Conservation (phyloP, 2,888 invertebrate genomes). For the Cybosia mesomella region DNA sequence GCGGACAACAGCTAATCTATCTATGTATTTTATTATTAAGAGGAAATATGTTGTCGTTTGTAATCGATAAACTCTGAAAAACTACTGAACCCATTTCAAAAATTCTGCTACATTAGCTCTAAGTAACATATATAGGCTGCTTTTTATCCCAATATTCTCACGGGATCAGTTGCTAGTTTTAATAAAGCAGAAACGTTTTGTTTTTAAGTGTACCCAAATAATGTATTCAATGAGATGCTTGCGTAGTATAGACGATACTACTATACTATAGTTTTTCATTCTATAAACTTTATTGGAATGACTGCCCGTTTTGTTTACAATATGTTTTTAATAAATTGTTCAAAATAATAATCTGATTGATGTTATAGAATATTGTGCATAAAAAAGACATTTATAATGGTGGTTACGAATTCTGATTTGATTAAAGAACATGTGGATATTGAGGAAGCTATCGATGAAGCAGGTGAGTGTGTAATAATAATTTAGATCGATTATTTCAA, state of each 20-base stretch:
- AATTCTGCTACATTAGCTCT: too few relatives aligned
- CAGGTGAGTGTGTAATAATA: conserved; percentile 15
- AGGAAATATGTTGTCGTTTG: too few relatives aligned
- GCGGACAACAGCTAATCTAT: not conserved
- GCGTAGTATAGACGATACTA: not conserved
- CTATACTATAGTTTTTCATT: not conserved
- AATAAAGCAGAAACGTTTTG: not conserved
- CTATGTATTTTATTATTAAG: too few relatives aligned
- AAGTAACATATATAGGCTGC: too few relatives aligned
- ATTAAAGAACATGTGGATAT: conserved; percentile 27
- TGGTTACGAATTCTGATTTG: not conserved
- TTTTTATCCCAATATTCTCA: too few relatives aligned
- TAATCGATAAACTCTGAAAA: too few relatives aligned
- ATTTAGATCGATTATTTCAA: not conserved
- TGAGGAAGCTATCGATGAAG: conserved; percentile 31
- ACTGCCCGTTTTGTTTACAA: not conserved
- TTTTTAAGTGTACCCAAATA: not conserved
- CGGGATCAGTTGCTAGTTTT: too few relatives aligned
- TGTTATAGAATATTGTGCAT: not conserved
- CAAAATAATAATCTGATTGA: not conserved
- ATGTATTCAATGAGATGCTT: not conserved
- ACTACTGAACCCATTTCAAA: too few relatives aligned
- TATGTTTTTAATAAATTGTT: not conserved
- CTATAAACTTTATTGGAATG: not conserved
- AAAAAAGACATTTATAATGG: not conserved